Percentiles rank a stretch among this genome's conserved stretches.
These are phyloP conservation scores for Mythimna pallens DNA, from an alignment of 2,888 invertebrate genomes.

Conservation along the genomic window DNA sequence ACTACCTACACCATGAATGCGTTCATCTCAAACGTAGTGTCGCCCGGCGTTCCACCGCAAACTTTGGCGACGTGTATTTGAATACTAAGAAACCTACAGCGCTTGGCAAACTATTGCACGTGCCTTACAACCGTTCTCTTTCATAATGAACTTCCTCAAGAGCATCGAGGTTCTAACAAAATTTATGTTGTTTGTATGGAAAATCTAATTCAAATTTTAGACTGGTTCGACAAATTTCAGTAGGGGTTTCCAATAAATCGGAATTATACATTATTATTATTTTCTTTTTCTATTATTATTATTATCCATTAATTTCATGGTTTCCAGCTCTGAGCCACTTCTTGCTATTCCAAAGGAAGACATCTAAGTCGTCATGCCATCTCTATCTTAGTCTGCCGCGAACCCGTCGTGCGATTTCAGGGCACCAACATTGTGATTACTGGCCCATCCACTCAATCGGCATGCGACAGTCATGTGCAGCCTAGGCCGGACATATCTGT, in stretches of 20 bases:
- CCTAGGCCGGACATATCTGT: no score
- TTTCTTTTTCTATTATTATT: no score
- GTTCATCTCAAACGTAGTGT: slow-evolving; percentile 1
- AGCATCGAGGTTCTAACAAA: slow-evolving; percentile 19
- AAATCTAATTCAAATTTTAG: slow-evolving; percentile 43
- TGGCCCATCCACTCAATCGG: no score
- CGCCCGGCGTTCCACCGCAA: slow-evolving; percentile 13
- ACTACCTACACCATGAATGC: neutral
- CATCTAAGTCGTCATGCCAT: no score
- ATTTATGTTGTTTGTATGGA: slow-evolving; percentile 23
- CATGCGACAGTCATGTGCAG: no score
- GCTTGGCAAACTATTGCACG: slow-evolving; percentile 51
- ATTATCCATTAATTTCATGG: no score
- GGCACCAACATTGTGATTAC: no score
- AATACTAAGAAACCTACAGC: slow-evolving; percentile 28
- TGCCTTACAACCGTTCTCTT: slow-evolving; percentile 16
- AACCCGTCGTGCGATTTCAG: no score
- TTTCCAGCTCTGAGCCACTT: no score
- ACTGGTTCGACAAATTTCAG: neutral
- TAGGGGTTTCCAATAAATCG: neutral
- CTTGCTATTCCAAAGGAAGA: no score
- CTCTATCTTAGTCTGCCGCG: no score
- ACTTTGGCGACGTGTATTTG: slow-evolving; percentile 39
- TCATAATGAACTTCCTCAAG: slow-evolving; percentile 40
- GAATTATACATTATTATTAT: neutral